Conservation (phyloP, 30 jellyfish, hydroid and myxozoan genomes). For the Chrysaora quinquecirrha region DNA sequence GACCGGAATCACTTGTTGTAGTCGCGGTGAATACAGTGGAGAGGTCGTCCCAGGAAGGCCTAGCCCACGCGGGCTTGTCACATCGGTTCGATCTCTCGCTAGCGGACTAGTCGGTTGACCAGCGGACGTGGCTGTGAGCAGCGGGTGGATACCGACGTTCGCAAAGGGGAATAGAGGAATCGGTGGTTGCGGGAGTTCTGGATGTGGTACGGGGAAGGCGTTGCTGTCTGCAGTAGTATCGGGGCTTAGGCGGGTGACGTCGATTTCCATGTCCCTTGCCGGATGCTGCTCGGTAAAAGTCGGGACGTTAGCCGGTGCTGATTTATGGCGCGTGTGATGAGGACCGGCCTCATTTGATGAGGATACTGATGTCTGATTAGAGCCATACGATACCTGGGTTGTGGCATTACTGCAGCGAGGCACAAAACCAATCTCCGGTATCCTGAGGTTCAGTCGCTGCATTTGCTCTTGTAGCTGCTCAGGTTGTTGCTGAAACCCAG, state of each 20-base stretch:
- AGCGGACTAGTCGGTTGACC: constrained; percentile 52
- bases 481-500: constrained; percentile 55
- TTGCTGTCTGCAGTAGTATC: constrained; percentile 7
- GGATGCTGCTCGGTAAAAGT: constrained; percentile 8
- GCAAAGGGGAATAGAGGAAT: constrained; percentile 56
- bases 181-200: constrained; percentile 46
- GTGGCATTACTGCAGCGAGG: constrained; percentile 33
- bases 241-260: constrained; percentile 34
- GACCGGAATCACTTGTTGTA: constrained; percentile 31
- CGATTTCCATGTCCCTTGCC: constrained; percentile 77
- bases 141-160: constrained; percentile 54
- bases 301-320: constrained; percentile 65
- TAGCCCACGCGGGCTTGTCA: constrained; percentile 19
- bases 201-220: constrained; percentile 45
- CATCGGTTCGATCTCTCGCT: constrained; percentile 36
- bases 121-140: constrained; percentile 29
- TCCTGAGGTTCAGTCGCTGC: constrained; percentile 80
- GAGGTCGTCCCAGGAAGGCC: constrained; percentile 28
- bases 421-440: constrained; percentile 62
- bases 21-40: constrained; percentile 26
- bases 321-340: constrained; percentile 53
- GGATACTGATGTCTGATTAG: constrained; percentile 57
- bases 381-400: constrained; percentile 35
- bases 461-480: constrained; percentile 90
- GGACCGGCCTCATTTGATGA: constrained; percentile 28